phyloP scores from a whole-genome alignment of 2,888 invertebrate genomes.

The Bibio marci region DNA sequence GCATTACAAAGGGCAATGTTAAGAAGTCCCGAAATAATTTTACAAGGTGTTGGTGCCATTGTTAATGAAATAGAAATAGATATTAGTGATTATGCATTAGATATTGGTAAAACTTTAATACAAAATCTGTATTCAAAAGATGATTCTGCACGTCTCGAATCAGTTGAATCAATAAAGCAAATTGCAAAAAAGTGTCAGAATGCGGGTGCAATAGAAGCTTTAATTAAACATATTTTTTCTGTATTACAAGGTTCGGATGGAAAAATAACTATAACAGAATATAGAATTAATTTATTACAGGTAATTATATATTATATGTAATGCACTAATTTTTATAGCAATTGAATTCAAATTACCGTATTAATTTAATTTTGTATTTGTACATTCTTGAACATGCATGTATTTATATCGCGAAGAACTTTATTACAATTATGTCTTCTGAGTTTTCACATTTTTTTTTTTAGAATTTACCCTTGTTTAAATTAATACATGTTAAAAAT shows the following conservation, averaged over 20 bases:
- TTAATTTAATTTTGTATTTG: constrained; percentile 1
- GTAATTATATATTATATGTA: constrained; percentile 33
- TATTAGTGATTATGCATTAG: constrained; percentile 57
- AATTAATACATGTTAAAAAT: no score
- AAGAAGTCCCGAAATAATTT: constrained; percentile 80
- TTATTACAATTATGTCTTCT: no score
- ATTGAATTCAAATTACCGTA: no score
- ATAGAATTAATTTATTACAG: constrained; percentile 71
- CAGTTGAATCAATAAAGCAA: constrained; percentile 51
- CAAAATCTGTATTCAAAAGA: constrained; percentile 75
- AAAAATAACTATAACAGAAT: constrained; percentile 73
- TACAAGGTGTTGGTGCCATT: constrained; percentile 64
- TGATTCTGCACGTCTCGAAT: constrained; percentile 54
- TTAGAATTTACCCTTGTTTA: no score
- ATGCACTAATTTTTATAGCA: background rate
- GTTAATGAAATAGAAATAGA: constrained; percentile 53
- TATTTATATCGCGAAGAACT: no score
- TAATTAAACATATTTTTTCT: constrained; percentile 55
- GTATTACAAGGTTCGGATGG: constrained; percentile 80
- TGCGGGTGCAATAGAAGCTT: constrained; percentile 41
- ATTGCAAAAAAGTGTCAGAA: constrained; percentile 57
- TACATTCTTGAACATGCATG: background rate
- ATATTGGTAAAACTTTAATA: constrained; percentile 67
- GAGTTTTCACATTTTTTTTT: no score
- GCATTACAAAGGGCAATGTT: constrained; percentile 82